Evolutionary conservation across 2,888 invertebrate genomes (phyloP).

Genomic region (Omphaloscelis lunosa): DNA sequence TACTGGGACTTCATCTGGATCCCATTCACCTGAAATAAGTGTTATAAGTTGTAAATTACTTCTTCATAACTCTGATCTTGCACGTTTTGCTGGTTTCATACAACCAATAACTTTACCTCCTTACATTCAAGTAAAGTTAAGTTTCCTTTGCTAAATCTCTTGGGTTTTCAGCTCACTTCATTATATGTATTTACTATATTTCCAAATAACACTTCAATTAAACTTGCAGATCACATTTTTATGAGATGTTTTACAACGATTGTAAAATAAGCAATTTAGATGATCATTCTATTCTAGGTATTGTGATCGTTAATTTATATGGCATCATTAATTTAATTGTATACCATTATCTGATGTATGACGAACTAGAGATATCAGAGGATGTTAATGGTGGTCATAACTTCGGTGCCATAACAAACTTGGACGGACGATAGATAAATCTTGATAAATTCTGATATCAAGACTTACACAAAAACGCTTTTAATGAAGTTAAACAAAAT

Average conservation of each 20-base stretch:
- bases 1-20: slow-evolving; percentile 91
- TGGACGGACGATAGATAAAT: neutral
- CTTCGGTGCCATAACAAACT: neutral
- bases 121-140: no score
- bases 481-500: neutral
- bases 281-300: neutral
- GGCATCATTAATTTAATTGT: slow-evolving; percentile 27
- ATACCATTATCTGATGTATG: neutral
- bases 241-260: neutral
- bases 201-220: no score
- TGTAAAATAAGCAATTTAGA: slow-evolving; percentile 22
- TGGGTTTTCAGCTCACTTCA: neutral
- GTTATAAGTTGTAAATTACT: slow-evolving; percentile 2
- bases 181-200: neutral
- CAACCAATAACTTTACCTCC: neutral
- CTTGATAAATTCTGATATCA: neutral
- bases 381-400: slow-evolving; percentile 8
- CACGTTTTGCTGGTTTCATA: neutral
- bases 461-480: neutral
- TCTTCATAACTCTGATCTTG: neutral
- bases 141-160: neutral
- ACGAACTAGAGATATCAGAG: neutral
- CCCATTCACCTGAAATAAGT: slow-evolving; percentile 92
- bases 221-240: neutral
- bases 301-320: slow-evolving; percentile 31